Evolutionary conservation across 2,888 invertebrate genomes (phyloP).

Genomic region (Mythimna pallens): DNA sequence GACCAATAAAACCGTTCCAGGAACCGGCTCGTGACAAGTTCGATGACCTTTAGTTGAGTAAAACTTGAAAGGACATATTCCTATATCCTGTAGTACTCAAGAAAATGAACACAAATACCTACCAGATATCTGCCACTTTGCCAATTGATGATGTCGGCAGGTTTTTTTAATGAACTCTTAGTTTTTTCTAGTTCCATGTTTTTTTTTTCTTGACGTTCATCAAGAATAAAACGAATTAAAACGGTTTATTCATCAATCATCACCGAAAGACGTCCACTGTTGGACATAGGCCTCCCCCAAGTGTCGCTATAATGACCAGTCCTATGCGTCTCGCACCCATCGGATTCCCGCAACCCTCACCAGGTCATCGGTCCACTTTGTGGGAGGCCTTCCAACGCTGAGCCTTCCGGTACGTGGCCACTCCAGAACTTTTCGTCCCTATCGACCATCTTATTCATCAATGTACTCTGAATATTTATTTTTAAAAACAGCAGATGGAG

Average conservation of each 20-base stretch:
- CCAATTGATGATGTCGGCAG: not conserved
- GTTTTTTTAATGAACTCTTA: not conserved
- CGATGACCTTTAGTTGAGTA: slow-evolving; percentile 11
- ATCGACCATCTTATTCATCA: not conserved
- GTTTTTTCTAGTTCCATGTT: not conserved
- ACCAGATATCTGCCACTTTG: not conserved
- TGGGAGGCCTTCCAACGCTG: too few relatives aligned
- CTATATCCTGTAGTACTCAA: not conserved
- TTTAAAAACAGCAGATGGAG: not conserved
- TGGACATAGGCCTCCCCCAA: too few relatives aligned
- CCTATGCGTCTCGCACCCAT: too few relatives aligned
- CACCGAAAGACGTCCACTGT: too few relatives aligned
- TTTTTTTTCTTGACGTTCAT: too few relatives aligned
- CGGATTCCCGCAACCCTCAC: too few relatives aligned
- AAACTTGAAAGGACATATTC: not conserved
- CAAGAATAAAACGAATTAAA: not conserved
- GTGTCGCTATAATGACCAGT: too few relatives aligned
- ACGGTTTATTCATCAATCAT: not conserved
- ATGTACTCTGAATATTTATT: not conserved
- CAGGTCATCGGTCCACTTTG: too few relatives aligned
- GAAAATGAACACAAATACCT: not conserved
- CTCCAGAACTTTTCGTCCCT: too few relatives aligned
- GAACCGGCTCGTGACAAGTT: slow-evolving; percentile 25
- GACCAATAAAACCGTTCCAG: slow-evolving; percentile 1
- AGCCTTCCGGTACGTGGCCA: too few relatives aligned